Base-by-base conservation (phyloP, 92 coral and sea anemone species). In the Plumapathes pennacea region DNA sequence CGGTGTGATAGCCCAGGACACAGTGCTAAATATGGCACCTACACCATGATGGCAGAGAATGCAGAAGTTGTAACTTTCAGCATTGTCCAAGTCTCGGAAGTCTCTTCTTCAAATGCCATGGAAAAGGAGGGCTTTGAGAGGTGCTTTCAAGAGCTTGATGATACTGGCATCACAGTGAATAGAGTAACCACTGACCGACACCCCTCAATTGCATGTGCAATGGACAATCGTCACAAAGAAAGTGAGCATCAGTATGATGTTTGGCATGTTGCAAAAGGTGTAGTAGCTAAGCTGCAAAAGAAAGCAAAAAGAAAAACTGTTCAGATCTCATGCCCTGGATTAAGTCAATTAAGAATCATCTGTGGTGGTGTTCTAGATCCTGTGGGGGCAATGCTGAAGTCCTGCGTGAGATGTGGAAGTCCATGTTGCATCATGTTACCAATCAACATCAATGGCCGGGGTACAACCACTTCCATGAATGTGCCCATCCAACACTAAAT, bases 321-420 rank as follows among this genome's bases (percentile, higher is more conserved):
- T 7, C 4, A 4, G 49, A 5, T 7, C 49, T 43, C 21, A 19
- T 7, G 4, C 49, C 49, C 21, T 43, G 49, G 49, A 43, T 43
- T 14, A 43, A 43, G 21, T 5, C 7, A 14, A 14, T 43, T 6
- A 4, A 19, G 14, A 43, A 43, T 14, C 49, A 43, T 43, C 49
- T 43, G 4, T 43, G 49, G 49, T 43, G 49, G 49, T 14, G 5
- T 43, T 19, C 13, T 4, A 4, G 21, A 14, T 6, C 5, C 5
- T 43, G 5, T 14, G 21, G 64, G 47, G 50, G 82, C 32, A 28
- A 62, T 79, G 74, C 51, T 12, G 29, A 55, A 34, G 9, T 70
- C 2, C 47, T 79, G 29, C 57, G 50, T 9, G 79, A 79, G 54
- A 62, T 70, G 50, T 69, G 78, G 68, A 45, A 41, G 54, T 78